Conservation (phyloP, 53 echinoderm and acorn worm species). For the Echinarachnius parma region DNA sequence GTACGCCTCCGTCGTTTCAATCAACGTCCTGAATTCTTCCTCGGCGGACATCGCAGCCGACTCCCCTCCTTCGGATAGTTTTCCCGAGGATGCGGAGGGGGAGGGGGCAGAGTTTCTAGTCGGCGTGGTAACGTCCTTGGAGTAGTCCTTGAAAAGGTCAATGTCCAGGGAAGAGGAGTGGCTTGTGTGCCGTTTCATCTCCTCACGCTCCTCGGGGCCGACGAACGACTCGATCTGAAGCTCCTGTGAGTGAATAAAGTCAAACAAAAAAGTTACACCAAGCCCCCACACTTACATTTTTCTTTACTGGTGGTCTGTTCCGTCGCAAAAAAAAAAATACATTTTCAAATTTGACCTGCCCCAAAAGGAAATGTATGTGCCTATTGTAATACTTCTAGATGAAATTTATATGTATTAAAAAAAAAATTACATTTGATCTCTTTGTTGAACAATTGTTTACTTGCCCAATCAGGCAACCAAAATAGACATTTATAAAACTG, state of each 20-base stretch:
- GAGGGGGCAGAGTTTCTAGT: conserved; percentile 45
- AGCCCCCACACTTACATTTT: no score
- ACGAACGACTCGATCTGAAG: conserved; percentile 35
- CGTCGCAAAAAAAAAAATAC: no score
- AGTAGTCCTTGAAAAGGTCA: conserved; percentile 93
- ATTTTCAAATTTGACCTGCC: no score
- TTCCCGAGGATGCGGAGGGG: conserved; percentile 16
- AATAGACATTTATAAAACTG: no score
- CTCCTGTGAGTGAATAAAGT: conserved; percentile 16
- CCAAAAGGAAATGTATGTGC: no score
- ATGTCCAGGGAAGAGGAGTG: conserved; percentile 70
- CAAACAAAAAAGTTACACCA: no score
- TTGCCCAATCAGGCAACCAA: no score
- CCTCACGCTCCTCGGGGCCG: conserved; percentile 29
- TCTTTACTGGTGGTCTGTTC: no score
- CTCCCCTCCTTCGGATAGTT: neutral
- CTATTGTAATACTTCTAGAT: no score
- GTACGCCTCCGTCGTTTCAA: conserved; percentile 28
- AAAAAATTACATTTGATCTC: no score
- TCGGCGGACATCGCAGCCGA: conserved; percentile 22
- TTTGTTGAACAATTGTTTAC: no score
- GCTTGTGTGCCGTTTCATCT: conserved; percentile 31
- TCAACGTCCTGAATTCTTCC: conserved; percentile 28
- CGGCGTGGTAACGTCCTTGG: conserved; percentile 85
- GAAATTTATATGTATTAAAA: no score